Conservation (phyloP, 2,113 vertebrate species). For the Leucosticte australis region DNA sequence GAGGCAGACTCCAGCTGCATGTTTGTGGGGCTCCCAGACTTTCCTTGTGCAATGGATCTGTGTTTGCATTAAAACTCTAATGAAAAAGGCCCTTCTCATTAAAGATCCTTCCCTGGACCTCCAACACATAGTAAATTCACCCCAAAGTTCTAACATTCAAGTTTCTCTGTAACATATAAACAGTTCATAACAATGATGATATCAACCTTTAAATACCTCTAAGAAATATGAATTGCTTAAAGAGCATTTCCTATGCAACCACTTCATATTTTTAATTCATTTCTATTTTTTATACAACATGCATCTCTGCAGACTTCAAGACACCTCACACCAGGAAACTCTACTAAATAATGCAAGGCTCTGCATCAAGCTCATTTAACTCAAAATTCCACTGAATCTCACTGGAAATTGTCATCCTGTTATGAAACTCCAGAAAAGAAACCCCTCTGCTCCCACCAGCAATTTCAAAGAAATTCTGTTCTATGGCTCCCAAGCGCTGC, state of each 20-base stretch:
- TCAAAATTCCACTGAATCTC: neutral
- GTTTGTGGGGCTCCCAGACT: neutral
- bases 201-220: neutral
- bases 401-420: neutral
- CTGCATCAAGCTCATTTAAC: neutral
- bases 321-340: neutral
- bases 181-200: neutral
- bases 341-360: neutral
- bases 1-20: neutral
- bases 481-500: neutral
- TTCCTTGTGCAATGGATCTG: accelerated
- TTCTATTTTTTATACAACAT: neutral
- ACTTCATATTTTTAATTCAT: neutral
- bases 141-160: neutral
- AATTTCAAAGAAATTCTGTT: neutral
- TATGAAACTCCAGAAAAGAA: neutral
- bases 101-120: neutral
- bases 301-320: neutral
- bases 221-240: neutral
- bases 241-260: neutral
- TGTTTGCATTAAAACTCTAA: neutral
- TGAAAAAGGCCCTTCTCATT: neutral
- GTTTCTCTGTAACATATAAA: neutral
- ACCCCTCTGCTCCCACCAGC: neutral
- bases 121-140: neutral